phyloP scores from a whole-genome alignment of 2,113 vertebrate species.

The Trichechus manatus region DNA sequence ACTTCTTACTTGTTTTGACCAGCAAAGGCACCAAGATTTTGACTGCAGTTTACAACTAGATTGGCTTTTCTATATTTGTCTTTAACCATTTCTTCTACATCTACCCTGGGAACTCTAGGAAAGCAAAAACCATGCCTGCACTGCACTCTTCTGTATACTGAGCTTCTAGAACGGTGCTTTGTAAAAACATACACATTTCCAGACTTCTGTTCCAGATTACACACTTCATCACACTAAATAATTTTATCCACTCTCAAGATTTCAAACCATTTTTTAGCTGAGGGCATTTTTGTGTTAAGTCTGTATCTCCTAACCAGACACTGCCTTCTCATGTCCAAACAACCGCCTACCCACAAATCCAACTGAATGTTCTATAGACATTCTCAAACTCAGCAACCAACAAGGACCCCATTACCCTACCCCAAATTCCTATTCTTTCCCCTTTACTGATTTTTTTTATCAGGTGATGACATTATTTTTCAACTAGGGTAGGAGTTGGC shows the following conservation, averaged over 20 bases:
- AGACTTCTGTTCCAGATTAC: background rate
- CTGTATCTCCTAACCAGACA: background rate
- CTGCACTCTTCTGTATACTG: background rate
- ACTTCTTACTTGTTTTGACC: slow-evolving; percentile 2
- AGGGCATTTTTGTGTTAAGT: background rate
- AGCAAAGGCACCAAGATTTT: background rate
- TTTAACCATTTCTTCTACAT: background rate
- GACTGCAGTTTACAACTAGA: background rate
- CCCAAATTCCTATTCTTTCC: background rate
- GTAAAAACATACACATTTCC: background rate
- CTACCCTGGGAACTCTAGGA: background rate
- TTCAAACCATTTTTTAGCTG: background rate
- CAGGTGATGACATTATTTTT: background rate
- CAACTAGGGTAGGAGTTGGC: background rate
- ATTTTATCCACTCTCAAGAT: slow-evolving; percentile 1
- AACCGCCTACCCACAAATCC: background rate
- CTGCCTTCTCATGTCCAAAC: background rate
- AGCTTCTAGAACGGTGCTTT: background rate
- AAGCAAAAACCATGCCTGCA: background rate
- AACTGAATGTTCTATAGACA: background rate
- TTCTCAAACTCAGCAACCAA: background rate
- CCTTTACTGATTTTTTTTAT: background rate
- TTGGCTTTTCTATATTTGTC: background rate
- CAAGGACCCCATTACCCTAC: background rate
- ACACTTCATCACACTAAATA: background rate